Base-by-base conservation (phyloP, 2,797 vertebrate species). In the Prunella strophiata region DNA sequence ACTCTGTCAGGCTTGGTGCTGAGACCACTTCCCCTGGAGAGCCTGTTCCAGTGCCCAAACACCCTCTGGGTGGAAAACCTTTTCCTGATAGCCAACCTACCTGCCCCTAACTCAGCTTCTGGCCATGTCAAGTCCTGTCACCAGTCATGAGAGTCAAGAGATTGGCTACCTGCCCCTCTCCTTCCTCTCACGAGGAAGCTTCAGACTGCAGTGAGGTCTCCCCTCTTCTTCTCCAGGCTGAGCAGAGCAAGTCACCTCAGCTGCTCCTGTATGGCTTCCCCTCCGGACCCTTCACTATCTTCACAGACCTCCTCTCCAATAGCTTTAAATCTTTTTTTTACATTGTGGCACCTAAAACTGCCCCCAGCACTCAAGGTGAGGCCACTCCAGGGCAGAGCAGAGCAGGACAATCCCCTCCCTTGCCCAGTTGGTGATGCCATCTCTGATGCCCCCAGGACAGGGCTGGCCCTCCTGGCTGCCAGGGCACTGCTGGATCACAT, bases 401-500 rank as follows among this genome's bases (percentile, higher is more conserved):
- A 42, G 40, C 0, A 0, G 32, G 19, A 48, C 47, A 73, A 61
- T 38, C 27, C 9, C 22, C 40, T 54, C 74, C 23, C 34, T 61
- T 12, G 5, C 16, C 40, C 0, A 0, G 9, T 19, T 57, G 63
- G 11, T 0, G 0, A n/a, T 66, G 34, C 30, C 78, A 32, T 42
- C 22, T 34, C 59, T n/a, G 73, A 32, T 58, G 40, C 2, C 0
- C 10, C 21, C 30, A 72, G 58, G n/a, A 40, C n/a, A 59, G 0
- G 2, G 1, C 0, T 36, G 30, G 30, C 47, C 16, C 42, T 85
- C 52, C 34, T 36, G 67, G 26, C 27, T 85, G 8, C 40, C 67
- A 67, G 27, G 27, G 20, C 63, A n/a, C 43, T 45, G 63, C 50
- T 76, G 71, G 1, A 27, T 67, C 40, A 25, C 0, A 0, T 32